Base-by-base conservation (phyloP, 2,113 vertebrate genomes). In the Corvus moneduloides region DNA sequence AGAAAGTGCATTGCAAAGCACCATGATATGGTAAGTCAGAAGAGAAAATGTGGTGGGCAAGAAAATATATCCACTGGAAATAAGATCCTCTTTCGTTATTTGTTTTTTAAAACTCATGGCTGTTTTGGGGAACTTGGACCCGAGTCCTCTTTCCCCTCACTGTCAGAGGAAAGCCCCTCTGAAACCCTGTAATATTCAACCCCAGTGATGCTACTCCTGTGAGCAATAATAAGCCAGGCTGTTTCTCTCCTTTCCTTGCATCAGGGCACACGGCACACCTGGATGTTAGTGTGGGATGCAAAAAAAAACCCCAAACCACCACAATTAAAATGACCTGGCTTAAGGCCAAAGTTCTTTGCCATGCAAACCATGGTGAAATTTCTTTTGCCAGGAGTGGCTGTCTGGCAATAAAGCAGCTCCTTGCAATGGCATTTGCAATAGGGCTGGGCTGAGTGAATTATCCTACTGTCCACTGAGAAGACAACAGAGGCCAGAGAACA, bases 11-110 rank as follows among this genome's bases (percentile, higher is more conserved):
- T 43, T 48, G 24, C 11, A 27, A 69, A 95, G 28, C 26, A 28
- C 16, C 0, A 2, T 10, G 10, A 16, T 33, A 32, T 9, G 28
- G 44, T 5, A 30, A 62, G 19, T 4, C 35, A 20, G 48, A 66
- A 82, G 8, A 71, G 23, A 74, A 43, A 19, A 39, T 28, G 43
- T 6, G 10, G 6, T 39, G 51, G 26, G 24, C 13, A 87, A 78
- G 6, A 67, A 81, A 75, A 39, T 27, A 24, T 5, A 0, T 18
- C 30, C 21, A 15, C 1, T 7, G 30, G 39, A 67, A 77, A 52
- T 48, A 48, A 59, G 19, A 41, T 32, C 30, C 2, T 18, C 7
- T 44, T 63, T 23, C 0, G 1, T 49, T 39, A 18, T 48, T 82
- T 82, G 39, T 8, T 22, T 80, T 58, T 52, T 62, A 26, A 61